A percentile compares a stretch with the other conserved stretches of the same genome.
phyloP scores from a whole-genome alignment of 2,113 vertebrate genomes.

The Ornithorhynchus anatinus region DNA sequence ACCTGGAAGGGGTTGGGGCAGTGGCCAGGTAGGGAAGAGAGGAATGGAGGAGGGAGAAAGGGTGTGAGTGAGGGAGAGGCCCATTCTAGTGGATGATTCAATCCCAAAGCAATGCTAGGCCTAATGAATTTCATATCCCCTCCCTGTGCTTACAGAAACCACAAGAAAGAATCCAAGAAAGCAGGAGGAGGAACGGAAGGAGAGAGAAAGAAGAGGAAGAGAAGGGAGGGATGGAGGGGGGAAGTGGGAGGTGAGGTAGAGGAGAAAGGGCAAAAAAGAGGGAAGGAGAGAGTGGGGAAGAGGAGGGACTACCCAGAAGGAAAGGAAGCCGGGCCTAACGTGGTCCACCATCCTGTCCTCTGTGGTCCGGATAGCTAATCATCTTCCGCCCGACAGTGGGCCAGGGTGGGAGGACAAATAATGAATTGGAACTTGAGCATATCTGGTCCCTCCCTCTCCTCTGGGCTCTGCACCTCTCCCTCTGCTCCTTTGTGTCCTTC shows the following conservation, averaged over 20 bases:
- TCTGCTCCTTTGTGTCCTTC: neutral
- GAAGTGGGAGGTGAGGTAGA: too few relatives aligned
- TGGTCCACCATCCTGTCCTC: neutral
- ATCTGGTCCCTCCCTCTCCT: too few relatives aligned
- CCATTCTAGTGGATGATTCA: slow-evolving; percentile 40
- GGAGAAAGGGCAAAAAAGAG: too few relatives aligned
- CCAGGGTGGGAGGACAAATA: neutral
- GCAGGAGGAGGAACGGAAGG: neutral
- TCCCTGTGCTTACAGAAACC: slow-evolving; percentile 35
- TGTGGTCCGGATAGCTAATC: neutral
- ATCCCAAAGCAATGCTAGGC: neutral
- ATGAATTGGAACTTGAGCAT: neutral
- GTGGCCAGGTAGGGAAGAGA: neutral
- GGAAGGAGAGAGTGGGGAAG: too few relatives aligned
- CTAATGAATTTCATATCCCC: slow-evolving; percentile 24
- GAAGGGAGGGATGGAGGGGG: neutral
- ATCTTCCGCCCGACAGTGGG: neutral
- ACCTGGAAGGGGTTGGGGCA: neutral
- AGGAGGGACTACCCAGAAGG: too few relatives aligned
- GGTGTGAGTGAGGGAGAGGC: neutral
- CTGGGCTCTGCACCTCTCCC: neutral
- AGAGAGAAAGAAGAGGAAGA: neutral
- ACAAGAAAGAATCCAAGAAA: neutral
- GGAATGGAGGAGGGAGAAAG: neutral
- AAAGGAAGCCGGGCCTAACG: neutral